Evolutionary conservation across 2,797 vertebrate species (phyloP), one percentile per base, ranked within the genome.

Genomic region (Diceros bicornis): DNA sequence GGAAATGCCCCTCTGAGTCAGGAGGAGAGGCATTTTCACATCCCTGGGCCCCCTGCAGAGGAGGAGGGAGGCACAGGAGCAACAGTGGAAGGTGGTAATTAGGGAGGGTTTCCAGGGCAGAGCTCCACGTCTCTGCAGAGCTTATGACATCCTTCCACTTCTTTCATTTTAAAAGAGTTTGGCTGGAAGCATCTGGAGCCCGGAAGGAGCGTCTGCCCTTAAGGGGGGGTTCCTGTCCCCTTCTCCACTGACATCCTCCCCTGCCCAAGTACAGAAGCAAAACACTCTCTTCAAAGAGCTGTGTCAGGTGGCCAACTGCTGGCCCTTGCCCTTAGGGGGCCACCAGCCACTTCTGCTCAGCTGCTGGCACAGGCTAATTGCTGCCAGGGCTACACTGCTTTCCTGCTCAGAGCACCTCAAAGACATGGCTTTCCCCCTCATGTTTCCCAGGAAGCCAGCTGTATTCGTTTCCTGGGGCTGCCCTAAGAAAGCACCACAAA

Each of bases 181-280:
- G 68, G 12, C 44, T 84, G 72, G 64, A 95, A 95, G 47, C 69
- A 66, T 52, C 57, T 86, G 62, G 72, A 77, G 47, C 64, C 69
- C 68, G 41, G 62, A 83, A 97, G 75, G 62, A 79, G 47, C 27
- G 25, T 69, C n/a, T 95, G 68, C 20, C 50, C 66, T 96, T 89
- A 23, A 32, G 17, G 44, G 44, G 27, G 34, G 23, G 64, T 87
- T 85, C 59, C 93, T 74, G 21, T 2, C 20, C 12, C 71, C 23
- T 50, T 61, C 32, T 2, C 55, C 18, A 29, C 23, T 32, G 44
- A 14, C 32, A 71, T 34, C 34, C 1, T 17, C 7, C 18, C n/a
- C 18, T 78, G 61, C n/a, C 32, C 89, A 75, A 55, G 81, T 1
- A 8, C 27, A 83, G 88, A 94, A 86, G 52, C 44, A 75, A 94